Conservation (phyloP, 2,888 invertebrate species). For the Agrenia bidenticulata region DNA sequence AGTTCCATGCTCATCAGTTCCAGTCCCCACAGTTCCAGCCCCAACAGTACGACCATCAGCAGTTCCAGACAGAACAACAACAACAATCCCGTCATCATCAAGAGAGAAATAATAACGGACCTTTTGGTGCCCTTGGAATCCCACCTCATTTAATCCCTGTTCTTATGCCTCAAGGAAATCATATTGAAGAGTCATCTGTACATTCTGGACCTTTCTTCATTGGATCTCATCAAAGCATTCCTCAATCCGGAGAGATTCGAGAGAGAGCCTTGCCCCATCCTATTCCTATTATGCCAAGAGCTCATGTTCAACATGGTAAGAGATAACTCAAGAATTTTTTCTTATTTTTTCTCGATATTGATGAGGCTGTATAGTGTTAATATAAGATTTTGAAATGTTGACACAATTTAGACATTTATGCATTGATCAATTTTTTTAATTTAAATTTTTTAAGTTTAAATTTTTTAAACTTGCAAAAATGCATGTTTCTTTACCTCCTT, state of each 20-base stretch:
- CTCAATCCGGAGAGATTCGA: constrained; percentile 42
- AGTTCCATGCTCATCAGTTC: constrained; percentile 24
- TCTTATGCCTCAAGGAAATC: constrained; percentile 19
- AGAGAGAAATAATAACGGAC: neutral
- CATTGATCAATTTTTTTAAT: too few species aligned
- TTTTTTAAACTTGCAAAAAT: too few species aligned
- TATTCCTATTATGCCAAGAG: constrained; percentile 51
- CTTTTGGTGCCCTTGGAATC: constrained; percentile 15
- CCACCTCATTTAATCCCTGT: constrained; percentile 36
- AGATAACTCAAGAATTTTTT: too few species aligned
- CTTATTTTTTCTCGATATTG: too few species aligned
- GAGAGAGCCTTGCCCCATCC: constrained; percentile 51
- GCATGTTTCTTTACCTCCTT: too few species aligned
- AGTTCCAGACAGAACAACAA: neutral
- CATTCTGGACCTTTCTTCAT: constrained; percentile 8
- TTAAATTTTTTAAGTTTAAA: too few species aligned
- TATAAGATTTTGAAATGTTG: too few species aligned
- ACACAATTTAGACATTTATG: too few species aligned
- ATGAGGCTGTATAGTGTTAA: too few species aligned
- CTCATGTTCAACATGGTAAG: constrained; percentile 50
- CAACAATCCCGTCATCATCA: constrained; percentile 4
- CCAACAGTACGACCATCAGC: constrained; percentile 2
- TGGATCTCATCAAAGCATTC: neutral
- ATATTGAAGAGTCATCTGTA: constrained; percentile 14
- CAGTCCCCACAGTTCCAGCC: constrained; percentile 8